phyloP scores from a whole-genome alignment of 2,888 invertebrate genomes.

The Morinoia aosen region DNA sequence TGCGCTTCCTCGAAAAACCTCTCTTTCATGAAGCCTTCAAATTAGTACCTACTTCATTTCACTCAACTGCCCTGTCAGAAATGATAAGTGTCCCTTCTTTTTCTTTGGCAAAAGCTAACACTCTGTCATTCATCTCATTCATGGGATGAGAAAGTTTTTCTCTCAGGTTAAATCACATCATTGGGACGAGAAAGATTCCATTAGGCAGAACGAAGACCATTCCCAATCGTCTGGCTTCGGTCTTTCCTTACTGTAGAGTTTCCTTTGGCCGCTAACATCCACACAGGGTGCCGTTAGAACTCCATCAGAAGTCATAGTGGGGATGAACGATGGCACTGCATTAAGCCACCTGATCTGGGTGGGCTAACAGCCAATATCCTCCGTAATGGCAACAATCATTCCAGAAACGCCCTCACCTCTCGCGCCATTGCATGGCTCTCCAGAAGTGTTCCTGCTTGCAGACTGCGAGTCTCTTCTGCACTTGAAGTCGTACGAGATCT shows the following conservation, averaged over 20 bases:
- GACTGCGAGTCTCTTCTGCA: background rate
- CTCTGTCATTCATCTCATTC: background rate
- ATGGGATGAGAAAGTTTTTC: slow-evolving; percentile 24
- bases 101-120: background rate
- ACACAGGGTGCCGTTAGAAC: slow-evolving; percentile 40
- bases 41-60: background rate
- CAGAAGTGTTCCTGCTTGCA: slow-evolving; percentile 13
- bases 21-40: background rate
- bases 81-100: background rate
- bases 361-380: slow-evolving; percentile 51
- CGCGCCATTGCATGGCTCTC: background rate
- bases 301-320: slow-evolving; percentile 46
- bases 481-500: background rate
- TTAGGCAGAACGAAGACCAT: slow-evolving; percentile 31
- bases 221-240: background rate
- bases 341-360: slow-evolving; percentile 49
- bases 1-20: background rate
- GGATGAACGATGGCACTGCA: slow-evolving; percentile 29
- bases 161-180: slow-evolving; percentile 28
- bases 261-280: slow-evolving; percentile 18
- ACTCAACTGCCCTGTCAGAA: background rate
- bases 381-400: slow-evolving; percentile 49
- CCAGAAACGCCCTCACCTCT: slow-evolving; percentile 46
- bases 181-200: slow-evolving; percentile 37
- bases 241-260: slow-evolving; percentile 33